These are phyloP conservation scores for Euzophera pinguis DNA, from an alignment of 2,888 invertebrate species.

Conservation along the genomic window DNA sequence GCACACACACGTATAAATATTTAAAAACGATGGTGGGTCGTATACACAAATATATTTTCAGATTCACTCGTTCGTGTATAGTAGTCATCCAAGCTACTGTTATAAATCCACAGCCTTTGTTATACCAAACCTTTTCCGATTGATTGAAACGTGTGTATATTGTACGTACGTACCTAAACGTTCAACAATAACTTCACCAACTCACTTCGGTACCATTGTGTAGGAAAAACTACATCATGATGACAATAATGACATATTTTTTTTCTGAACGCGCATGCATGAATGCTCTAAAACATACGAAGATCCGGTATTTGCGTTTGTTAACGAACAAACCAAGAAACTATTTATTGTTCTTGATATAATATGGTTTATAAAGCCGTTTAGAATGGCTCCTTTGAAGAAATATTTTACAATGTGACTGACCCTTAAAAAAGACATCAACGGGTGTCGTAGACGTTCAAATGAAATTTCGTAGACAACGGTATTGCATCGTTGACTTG, in stretches of 20 bases:
- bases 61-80: not conserved
- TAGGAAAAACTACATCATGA: constrained; percentile 1
- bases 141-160: not conserved
- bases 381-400: too few relatives aligned
- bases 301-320: not conserved
- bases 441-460: too few relatives aligned
- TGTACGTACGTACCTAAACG: not conserved
- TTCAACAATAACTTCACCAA: constrained; percentile 2
- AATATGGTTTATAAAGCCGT: too few relatives aligned
- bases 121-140: constrained; percentile 6
- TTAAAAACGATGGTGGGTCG: too few relatives aligned
- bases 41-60: too few relatives aligned
- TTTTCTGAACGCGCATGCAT: not conserved
- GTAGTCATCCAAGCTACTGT: not conserved
- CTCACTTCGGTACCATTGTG: not conserved
- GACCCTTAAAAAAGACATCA: too few relatives aligned
- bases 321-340: too few relatives aligned
- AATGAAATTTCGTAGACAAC: too few relatives aligned
- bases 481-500: too few relatives aligned
- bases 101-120: constrained; percentile 5
- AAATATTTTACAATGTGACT: too few relatives aligned
- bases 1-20: too few relatives aligned
- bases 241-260: not conserved
- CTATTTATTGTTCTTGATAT: too few relatives aligned
- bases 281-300: not conserved